phyloP scores from a whole-genome alignment of 2,797 vertebrate genomes.

The Sebastes steindachneri region DNA sequence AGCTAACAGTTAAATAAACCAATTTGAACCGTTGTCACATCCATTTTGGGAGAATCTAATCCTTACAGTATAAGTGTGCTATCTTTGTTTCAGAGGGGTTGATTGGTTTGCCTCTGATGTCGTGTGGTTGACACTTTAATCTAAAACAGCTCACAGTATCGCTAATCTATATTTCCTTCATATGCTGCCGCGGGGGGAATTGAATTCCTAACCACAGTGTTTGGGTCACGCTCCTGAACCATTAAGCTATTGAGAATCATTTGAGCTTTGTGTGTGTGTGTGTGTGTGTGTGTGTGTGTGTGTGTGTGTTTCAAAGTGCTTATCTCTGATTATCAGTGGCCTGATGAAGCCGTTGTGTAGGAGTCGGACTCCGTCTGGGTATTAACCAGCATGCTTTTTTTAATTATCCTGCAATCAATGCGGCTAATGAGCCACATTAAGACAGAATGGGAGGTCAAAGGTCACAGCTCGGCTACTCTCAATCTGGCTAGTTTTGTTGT shows the following conservation, averaged over 20 bases:
- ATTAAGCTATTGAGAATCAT: not conserved
- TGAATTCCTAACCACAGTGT: not conserved
- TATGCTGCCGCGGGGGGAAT: not conserved
- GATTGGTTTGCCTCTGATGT: not conserved
- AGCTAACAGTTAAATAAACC: not conserved
- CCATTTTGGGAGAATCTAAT: not conserved
- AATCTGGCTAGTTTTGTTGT: not conserved
- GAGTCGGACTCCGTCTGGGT: not conserved
- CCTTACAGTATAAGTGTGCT: not conserved
- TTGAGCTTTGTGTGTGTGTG: not conserved
- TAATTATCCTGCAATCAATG: conserved; percentile 50
- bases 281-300: not conserved
- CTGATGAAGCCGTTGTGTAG: conserved; percentile 12
- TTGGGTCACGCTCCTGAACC: not conserved
- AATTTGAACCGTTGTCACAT: not conserved
- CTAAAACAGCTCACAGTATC: not conserved
- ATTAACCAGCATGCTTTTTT: conserved; percentile 43
- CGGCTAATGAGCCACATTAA: conserved; percentile 47
- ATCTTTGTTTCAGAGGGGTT: not conserved
- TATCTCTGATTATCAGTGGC: conserved; percentile 10
- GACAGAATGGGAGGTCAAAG: conserved; percentile 15
- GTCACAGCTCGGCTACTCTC: conserved; percentile 9
- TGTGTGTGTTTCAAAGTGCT: conserved; percentile 18
- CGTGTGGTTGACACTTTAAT: not conserved
- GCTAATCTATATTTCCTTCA: not conserved